A percentile compares a stretch with the other conserved stretches of the same genome.
phyloP scores from a whole-genome alignment of 2,888 invertebrate genomes.

The Neuroscelio doddi region DNA sequence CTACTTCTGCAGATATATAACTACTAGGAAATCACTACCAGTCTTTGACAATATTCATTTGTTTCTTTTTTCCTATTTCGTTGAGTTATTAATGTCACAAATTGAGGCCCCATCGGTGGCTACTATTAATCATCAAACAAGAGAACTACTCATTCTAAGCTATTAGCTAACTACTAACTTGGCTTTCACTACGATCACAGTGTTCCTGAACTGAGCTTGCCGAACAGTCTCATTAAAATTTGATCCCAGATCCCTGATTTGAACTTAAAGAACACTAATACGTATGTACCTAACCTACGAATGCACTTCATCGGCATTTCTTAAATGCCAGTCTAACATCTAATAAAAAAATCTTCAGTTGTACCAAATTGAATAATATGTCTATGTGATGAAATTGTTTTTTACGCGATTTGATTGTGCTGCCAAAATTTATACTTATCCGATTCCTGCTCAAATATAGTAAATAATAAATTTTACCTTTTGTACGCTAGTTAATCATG shows the following conservation, averaged over 20 bases:
- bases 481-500: no score
- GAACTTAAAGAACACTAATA: slow-evolving; percentile 37
- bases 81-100: slow-evolving; percentile 52
- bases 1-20: slow-evolving; percentile 53
- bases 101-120: slow-evolving; percentile 66
- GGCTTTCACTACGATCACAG: slow-evolving; percentile 67
- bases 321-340: no score
- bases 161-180: slow-evolving; percentile 38
- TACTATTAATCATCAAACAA: slow-evolving; percentile 48
- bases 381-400: no score
- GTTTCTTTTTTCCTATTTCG: slow-evolving; percentile 49
- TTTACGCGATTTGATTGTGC: no score
- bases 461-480: no score
- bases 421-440: no score
- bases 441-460: no score
- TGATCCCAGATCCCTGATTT: slow-evolving; percentile 47
- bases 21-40: slow-evolving; percentile 65
- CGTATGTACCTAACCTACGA: slow-evolving; percentile 44
- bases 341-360: no score
- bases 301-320: no score
- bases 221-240: slow-evolving; percentile 60
- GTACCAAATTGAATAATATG: no score
- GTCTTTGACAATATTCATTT: slow-evolving; percentile 59
- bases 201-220: slow-evolving; percentile 65
- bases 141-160: slow-evolving; percentile 43